Evolutionary conservation across 1,140 invertebrate genomes (phyloP).

Genomic region (Halictus rubicundus): DNA sequence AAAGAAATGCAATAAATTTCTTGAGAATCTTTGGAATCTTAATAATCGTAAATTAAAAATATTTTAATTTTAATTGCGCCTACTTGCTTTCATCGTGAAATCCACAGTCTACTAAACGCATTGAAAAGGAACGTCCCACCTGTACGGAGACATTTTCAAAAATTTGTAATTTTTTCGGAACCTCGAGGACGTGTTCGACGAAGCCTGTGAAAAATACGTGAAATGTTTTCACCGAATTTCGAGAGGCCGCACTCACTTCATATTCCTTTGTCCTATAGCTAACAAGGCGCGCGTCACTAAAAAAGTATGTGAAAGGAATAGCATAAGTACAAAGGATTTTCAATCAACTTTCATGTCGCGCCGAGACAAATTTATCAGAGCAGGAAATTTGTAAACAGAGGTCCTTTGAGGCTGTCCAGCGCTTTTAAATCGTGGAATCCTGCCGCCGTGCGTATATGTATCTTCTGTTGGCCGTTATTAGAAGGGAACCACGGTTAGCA

Average conservation of each 20-base stretch:
- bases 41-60: no score
- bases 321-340: neutral
- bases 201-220: neutral
- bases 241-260: neutral
- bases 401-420: neutral
- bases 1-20: no score
- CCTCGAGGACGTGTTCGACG: neutral
- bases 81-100: no score
- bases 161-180: no score
- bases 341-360: neutral
- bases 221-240: conserved; percentile 6
- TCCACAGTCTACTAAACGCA: no score
- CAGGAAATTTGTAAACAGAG: neutral
- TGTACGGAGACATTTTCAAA: no score
- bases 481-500: neutral
- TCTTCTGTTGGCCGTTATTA: neutral
- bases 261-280: neutral
- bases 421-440: neutral
- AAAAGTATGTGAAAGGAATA: neutral
- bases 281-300: neutral
- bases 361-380: neutral
- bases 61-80: no score
- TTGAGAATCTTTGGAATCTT: no score
- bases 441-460: neutral
- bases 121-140: no score